Evolutionary conservation across 2,113 vertebrate genomes (phyloP).

Genomic region (Etia nguti): DNA sequence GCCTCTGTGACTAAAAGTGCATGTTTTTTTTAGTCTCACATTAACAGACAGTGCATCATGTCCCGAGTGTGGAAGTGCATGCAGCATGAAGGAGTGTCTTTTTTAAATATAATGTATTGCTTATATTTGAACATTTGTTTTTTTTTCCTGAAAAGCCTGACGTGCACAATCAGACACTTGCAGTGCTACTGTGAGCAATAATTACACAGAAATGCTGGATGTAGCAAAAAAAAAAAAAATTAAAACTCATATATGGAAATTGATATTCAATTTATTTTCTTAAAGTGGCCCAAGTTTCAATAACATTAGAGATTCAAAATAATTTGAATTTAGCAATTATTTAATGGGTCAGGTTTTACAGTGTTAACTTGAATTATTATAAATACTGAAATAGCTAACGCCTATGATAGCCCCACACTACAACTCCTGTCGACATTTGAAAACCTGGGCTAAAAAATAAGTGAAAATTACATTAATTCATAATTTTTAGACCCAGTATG

Average conservation of each 20-base stretch:
- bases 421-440: not conserved
- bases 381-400: too few species aligned
- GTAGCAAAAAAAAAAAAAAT: not conserved
- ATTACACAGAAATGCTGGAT: not conserved
- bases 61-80: not conserved
- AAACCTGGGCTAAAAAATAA: not conserved
- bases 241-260: not conserved
- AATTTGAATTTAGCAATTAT: not conserved
- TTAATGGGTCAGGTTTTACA: not conserved
- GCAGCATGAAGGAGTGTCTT: not conserved
- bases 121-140: not conserved
- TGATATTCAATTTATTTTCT: not conserved
- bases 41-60: not conserved
- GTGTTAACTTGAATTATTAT: not conserved
- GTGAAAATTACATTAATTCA: not conserved
- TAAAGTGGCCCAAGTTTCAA: not conserved
- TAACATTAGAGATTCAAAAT: not conserved
- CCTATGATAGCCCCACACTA: not conserved
- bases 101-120: not conserved
- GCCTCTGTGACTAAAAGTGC: not conserved
- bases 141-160: not conserved
- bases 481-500: not conserved
- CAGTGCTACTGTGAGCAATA: not conserved
- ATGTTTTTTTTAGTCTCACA: conserved; percentile 10
- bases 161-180: not conserved